Conservation (phyloP, 2,888 invertebrate genomes). For the Platerodrilus igneus region DNA sequence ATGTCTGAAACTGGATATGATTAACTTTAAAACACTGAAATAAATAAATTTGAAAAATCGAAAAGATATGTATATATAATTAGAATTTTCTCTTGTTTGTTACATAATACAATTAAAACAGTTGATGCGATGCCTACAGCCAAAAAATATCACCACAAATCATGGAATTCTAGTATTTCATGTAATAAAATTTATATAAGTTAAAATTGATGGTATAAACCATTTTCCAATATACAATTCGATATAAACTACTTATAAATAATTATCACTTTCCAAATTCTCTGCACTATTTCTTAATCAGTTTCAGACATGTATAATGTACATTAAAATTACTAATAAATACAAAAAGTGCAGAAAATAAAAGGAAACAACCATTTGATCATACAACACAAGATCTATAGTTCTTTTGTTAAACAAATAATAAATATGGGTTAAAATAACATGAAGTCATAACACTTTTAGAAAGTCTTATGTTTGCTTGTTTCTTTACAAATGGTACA, state of each 20-base stretch:
- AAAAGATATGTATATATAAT: no score
- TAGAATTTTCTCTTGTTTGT: no score
- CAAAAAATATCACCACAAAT: slow-evolving; percentile 52
- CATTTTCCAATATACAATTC: slow-evolving; percentile 48
- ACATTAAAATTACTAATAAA: slow-evolving; percentile 53
- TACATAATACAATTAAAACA: no score
- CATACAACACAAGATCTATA: slow-evolving; percentile 41
- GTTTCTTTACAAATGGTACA: slow-evolving; percentile 52
- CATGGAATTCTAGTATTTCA: no score
- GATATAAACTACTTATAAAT: slow-evolving; percentile 50
- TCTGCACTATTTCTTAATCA: slow-evolving; percentile 55
- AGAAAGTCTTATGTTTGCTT: slow-evolving; percentile 48
- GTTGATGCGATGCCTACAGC: slow-evolving; percentile 52
- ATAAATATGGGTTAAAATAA: slow-evolving; percentile 48
- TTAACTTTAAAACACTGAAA: no score
- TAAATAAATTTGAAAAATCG: no score
- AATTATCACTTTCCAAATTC: slow-evolving; percentile 51
- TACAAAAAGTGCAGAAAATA: slow-evolving; percentile 46
- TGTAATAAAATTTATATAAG: slow-evolving; percentile 41
- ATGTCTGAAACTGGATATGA: no score
- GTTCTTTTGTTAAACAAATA: slow-evolving; percentile 36
- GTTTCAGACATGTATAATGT: slow-evolving; percentile 55
- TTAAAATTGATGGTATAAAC: slow-evolving; percentile 43
- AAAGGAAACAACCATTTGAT: slow-evolving; percentile 37
- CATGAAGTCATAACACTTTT: slow-evolving; percentile 50